Evolutionary conservation across 2,888 invertebrate species (phyloP), one percentile per base, ranked within the genome.

Genomic region (Biston betularia): DNA sequence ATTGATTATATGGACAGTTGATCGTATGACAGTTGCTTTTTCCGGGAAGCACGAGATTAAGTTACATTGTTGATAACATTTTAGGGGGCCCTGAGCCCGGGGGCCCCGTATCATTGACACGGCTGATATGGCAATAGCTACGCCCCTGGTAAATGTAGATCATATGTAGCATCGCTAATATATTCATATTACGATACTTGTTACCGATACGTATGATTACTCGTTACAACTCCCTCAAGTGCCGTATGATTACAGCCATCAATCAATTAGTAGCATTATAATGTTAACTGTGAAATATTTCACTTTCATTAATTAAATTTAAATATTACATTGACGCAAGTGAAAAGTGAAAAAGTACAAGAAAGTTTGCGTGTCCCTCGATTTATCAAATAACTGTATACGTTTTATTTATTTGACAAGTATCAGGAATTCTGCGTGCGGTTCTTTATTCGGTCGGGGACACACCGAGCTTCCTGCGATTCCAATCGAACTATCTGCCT

Each of bases 331-430:
- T 15, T 9, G 40, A 34, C 14, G 34, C 15, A 60, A 53, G 38
- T 38, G 15, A 50, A 63, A 55, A 55, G 57, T 50, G 38, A 45
- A 33, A 12, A 45, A 60, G 24, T 48, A 49, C 57, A 60, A 65
- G 72, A 73, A 73, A 73, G 70, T 59, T 67, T 12, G 65, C 63
- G 61, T 59, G 65, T 15, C 34, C 12, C 58, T 55, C 66, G 24
- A 60, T 70, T 63, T 65, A 63, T 63, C 42, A 49, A 63, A 69
- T 69, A 73, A 70, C 70, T 69, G 70, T 70, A 38, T 35, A 52
- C 56, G 49, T 6, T 63, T 66, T 70, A 71, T 72, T 74, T 74
- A 74, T 72, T 70, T 70, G 74, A 65, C 74, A 70, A 65, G 55
- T 38, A 66, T 62, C 61, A 69, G 50, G 38, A 55, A 63, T 63